phyloP scores from a whole-genome alignment of 2,113 vertebrate genomes.

The Tupaia tana region DNA sequence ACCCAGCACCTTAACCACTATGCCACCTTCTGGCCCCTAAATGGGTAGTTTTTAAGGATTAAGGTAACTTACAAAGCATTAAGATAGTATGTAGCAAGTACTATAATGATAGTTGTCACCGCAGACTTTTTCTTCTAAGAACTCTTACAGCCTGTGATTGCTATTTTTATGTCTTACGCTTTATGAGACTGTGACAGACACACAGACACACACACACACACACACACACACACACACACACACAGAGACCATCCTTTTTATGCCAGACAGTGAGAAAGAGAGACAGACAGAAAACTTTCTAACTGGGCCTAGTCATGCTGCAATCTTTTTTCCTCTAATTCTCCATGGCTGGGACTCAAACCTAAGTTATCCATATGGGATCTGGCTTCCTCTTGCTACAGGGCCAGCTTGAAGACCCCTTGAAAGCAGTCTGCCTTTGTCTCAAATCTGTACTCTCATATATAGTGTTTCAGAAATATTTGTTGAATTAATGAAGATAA shows the following conservation, averaged over 20 bases:
- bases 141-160: not conserved
- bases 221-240: too few relatives aligned
- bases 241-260: too few relatives aligned
- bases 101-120: slow-evolving; percentile 18
- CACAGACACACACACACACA: too few relatives aligned
- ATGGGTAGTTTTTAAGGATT: not conserved
- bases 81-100: not conserved
- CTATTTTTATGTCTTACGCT: slow-evolving; percentile 15
- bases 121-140: slow-evolving; percentile 10
- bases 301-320: too few relatives aligned
- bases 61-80: slow-evolving; percentile 27
- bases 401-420: not conserved
- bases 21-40: too few relatives aligned
- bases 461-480: not conserved
- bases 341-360: too few relatives aligned
- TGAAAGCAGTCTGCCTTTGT: not conserved
- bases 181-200: not conserved
- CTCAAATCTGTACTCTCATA: not conserved
- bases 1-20: too few relatives aligned
- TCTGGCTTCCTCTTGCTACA: too few relatives aligned
- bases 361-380: too few relatives aligned
- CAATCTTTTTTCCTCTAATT: too few relatives aligned
- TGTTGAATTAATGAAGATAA: slow-evolving; percentile 35
- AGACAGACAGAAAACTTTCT: too few relatives aligned
- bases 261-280: too few relatives aligned